Evolutionary conservation across 2,797 vertebrate species (phyloP).

Genomic region (Chelidonichthys spinosus): DNA sequence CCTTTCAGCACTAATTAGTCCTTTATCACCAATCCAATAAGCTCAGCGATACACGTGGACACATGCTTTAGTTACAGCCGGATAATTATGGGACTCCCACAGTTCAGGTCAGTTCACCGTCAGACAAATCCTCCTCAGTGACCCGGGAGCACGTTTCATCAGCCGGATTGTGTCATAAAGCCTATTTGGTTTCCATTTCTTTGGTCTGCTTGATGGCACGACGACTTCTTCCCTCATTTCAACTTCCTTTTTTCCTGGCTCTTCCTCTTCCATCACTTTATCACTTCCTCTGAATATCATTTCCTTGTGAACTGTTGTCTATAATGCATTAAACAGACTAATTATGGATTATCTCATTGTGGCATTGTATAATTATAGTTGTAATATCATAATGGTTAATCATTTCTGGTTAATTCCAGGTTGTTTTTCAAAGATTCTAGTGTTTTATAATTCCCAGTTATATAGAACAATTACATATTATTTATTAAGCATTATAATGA

Average conservation of each 20-base stretch:
- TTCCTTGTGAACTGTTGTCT: neutral
- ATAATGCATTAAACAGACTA: neutral
- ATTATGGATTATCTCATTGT: neutral
- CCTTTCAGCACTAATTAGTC: conserved; percentile 75
- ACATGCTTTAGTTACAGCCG: conserved; percentile 27
- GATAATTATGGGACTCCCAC: conserved; percentile 47
- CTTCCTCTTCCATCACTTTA: conserved; percentile 2
- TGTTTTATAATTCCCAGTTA: neutral
- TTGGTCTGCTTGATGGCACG: conserved; percentile 16
- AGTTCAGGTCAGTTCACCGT: conserved; percentile 29
- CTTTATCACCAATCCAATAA: conserved; percentile 65
- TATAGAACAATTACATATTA: neutral
- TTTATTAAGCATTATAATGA: neutral
- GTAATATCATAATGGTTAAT: neutral
- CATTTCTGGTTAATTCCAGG: neutral
- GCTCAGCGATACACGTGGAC: conserved; percentile 42
- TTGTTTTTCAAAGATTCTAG: neutral
- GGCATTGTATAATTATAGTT: neutral
- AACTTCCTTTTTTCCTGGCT: conserved; percentile 6
- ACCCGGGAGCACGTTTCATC: conserved; percentile 15
- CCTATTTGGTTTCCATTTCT: conserved; percentile 31
- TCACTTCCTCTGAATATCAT: conserved; percentile 29
- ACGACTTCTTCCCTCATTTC: conserved; percentile 16
- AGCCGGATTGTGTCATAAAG: conserved; percentile 2
- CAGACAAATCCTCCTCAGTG: conserved; percentile 20